phyloP scores from a whole-genome alignment of 2,797 vertebrate species.

The Ptychadena robeensis region DNA sequence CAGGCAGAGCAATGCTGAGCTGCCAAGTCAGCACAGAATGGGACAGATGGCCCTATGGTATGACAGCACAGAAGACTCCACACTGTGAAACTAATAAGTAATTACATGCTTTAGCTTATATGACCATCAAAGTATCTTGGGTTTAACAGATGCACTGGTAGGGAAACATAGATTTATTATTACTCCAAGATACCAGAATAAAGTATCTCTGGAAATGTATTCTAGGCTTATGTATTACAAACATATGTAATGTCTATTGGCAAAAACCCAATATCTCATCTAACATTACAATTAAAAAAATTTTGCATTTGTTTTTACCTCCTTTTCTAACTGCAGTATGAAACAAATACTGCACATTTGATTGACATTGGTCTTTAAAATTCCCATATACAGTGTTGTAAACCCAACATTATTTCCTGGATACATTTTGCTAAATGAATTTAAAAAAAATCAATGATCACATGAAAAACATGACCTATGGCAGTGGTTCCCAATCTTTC shows the following conservation, averaged over 20 bases:
- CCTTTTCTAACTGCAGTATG: not conserved
- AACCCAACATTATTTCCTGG: too few species aligned
- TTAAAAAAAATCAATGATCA: too few species aligned
- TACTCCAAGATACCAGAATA: not conserved
- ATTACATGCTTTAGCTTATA: conserved; percentile 35
- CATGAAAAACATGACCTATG: too few species aligned
- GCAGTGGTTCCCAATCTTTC: too few species aligned
- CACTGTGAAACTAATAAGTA: conserved; percentile 37
- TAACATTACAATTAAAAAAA: too few species aligned
- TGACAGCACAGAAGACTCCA: conserved; percentile 8
- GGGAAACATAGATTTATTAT: not conserved
- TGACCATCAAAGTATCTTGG: conserved; percentile 8
- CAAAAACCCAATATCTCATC: not conserved
- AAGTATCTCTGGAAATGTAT: not conserved
- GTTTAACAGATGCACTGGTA: not conserved
- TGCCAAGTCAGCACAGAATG: conserved; percentile 43
- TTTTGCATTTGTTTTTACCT: not conserved
- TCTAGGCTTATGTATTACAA: not conserved
- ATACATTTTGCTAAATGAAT: too few species aligned
- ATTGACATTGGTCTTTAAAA: too few species aligned
- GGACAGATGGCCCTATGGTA: conserved; percentile 40
- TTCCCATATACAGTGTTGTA: too few species aligned
- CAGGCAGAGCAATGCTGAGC: conserved; percentile 20
- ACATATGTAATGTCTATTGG: too few species aligned
- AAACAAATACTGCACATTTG: too few species aligned